Evolutionary conservation across 2,113 vertebrate species (phyloP).

Genomic region (Passer montanus): DNA sequence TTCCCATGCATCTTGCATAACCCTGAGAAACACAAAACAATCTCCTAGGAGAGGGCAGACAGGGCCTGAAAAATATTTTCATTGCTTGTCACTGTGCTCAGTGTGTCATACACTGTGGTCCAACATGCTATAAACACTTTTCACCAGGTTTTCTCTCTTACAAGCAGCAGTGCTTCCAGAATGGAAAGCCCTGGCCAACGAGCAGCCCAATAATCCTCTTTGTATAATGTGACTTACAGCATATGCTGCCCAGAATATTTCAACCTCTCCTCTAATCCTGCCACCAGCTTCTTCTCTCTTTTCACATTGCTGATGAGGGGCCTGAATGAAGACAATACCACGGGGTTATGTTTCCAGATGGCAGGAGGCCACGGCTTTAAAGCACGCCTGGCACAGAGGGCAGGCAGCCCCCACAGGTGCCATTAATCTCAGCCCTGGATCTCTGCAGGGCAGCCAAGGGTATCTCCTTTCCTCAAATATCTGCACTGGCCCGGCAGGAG

Average conservation of each 20-base stretch:
- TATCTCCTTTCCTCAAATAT: slow-evolving; percentile 48
- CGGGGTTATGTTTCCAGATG: slow-evolving; percentile 56
- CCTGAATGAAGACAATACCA: slow-evolving; percentile 54
- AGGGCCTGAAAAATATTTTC: slow-evolving; percentile 33
- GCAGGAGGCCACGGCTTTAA: slow-evolving; percentile 57
- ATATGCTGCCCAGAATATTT: slow-evolving; percentile 63
- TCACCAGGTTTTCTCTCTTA: slow-evolving; percentile 29
- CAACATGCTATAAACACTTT: not conserved
- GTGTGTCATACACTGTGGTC: not conserved
- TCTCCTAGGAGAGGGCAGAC: not conserved
- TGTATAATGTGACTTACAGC: slow-evolving; percentile 46
- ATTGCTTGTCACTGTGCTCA: slow-evolving; percentile 8
- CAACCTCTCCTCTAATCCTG: slow-evolving; percentile 58
- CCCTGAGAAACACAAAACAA: not conserved
- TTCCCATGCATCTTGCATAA: slow-evolving; percentile 15
- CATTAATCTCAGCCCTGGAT: slow-evolving; percentile 41
- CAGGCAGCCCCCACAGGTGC: slow-evolving; percentile 46
- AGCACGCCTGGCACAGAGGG: slow-evolving; percentile 21
- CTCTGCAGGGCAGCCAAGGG: slow-evolving; percentile 54
- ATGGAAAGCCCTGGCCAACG: slow-evolving; percentile 2
- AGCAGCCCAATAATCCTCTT: slow-evolving; percentile 7
- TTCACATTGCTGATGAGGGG: slow-evolving; percentile 40
- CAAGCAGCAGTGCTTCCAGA: slow-evolving; percentile 9
- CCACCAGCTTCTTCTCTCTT: slow-evolving; percentile 63
- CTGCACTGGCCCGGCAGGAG: not conserved